phyloP scores from a whole-genome alignment of 2,888 invertebrate genomes.

The Macrophya annulata region DNA sequence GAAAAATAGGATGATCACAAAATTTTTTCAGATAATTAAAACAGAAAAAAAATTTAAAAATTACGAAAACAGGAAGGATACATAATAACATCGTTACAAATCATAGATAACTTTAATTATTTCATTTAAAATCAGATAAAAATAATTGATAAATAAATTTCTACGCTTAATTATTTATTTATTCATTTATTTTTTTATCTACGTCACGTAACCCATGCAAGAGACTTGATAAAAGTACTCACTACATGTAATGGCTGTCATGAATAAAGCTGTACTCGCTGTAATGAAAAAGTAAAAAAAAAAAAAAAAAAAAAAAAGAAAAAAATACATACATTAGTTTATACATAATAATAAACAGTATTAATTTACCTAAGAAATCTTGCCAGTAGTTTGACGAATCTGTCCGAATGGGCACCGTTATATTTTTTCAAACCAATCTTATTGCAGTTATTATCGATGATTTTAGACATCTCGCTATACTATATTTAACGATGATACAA shows the following conservation, averaged over 20 bases:
- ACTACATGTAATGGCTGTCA: constrained; percentile 79
- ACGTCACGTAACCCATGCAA: constrained; percentile 48
- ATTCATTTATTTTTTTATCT: no score
- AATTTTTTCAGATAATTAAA: neutral
- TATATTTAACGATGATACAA: neutral
- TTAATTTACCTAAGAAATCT: constrained; percentile 67
- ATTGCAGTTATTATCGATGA: neutral
- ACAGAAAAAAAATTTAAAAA: neutral
- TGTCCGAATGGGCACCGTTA: constrained; percentile 48
- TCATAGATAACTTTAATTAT: no score
- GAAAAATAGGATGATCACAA: neutral
- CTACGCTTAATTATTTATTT: no score
- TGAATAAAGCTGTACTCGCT: constrained; percentile 79
- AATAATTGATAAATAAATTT: neutral
- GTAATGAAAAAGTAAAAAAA: constrained; percentile 67
- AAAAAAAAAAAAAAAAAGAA: neutral
- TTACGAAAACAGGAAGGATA: no score
- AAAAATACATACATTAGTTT: neutral
- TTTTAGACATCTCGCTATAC: constrained; percentile 5
- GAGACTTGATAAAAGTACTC: constrained; percentile 70
- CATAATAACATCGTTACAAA: no score
- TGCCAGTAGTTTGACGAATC: constrained; percentile 62
- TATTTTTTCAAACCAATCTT: constrained; percentile 17
- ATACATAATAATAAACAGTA: neutral
- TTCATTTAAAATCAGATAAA: no score